Percentiles rank a stretch among this genome's conserved stretches.
Evolutionary conservation across 1,140 invertebrate genomes (phyloP).

Genomic region (Papilio polyxenes): DNA sequence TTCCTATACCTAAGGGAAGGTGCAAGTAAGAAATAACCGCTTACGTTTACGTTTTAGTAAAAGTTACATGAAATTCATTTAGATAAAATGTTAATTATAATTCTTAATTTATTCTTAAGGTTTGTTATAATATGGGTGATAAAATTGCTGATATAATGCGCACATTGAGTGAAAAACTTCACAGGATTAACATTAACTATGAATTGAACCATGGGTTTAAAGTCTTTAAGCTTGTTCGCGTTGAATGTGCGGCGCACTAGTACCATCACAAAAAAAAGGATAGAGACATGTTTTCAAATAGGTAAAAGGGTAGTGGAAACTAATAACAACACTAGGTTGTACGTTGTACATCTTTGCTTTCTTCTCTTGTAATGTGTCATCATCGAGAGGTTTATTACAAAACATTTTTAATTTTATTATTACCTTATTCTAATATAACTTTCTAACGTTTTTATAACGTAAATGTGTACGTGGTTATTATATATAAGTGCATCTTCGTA

Average conservation of each 20-base stretch:
- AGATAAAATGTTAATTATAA: neutral
- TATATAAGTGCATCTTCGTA: conserved; percentile 40
- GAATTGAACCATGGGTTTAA: no score
- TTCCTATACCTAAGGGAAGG: neutral
- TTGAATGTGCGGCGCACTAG: no score
- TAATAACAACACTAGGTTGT: no score
- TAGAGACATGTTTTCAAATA: no score
- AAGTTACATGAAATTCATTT: neutral
- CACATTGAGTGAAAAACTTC: no score
- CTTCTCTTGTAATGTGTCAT: neutral
- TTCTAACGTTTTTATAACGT: conserved; percentile 17
- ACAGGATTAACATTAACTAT: no score
- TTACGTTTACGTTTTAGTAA: neutral
- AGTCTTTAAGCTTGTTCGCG: no score
- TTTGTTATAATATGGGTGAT: neutral
- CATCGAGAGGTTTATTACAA: neutral
- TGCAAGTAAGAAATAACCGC: conserved; percentile 10
- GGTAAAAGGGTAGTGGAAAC: no score
- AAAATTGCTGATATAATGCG: no score
- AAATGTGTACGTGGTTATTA: conserved; percentile 39
- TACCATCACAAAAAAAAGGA: no score
- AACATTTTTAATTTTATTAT: neutral
- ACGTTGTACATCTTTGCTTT: neutral
- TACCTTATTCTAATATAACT: conserved; percentile 3
- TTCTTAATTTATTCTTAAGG: neutral